phyloP scores from a whole-genome alignment of 1,140 invertebrate genomes.

The Spodoptera frugiperda region DNA sequence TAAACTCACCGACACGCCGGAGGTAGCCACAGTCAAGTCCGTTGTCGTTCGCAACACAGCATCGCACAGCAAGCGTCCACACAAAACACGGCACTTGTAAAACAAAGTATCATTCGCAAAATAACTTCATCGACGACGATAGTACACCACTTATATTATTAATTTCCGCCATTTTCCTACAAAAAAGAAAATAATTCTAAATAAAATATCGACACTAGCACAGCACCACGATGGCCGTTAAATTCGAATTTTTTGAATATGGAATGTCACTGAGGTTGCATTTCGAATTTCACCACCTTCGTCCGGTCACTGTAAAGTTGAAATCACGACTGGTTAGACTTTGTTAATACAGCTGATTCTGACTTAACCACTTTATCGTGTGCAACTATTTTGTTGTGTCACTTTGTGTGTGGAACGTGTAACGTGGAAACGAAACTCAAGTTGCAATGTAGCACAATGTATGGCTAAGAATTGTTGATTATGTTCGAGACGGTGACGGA shows the following conservation, averaged over 20 bases:
- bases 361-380: constrained; percentile 68
- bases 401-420: constrained; percentile 60
- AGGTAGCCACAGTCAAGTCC: constrained; percentile 58
- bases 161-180: constrained; percentile 85
- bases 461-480: constrained; percentile 18
- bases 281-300: constrained; percentile 82
- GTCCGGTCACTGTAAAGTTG: constrained; percentile 85
- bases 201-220: constrained; percentile 77
- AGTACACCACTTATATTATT: constrained; percentile 86
- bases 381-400: constrained; percentile 70
- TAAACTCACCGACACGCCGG: constrained; percentile 65
- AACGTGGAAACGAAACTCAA: constrained; percentile 51
- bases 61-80: constrained; percentile 79
- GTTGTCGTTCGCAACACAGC: constrained; percentile 65
- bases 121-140: constrained; percentile 83
- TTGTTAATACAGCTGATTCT: constrained; percentile 61
- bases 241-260: constrained; percentile 47
- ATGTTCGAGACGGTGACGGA: neutral
- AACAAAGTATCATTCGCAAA: constrained; percentile 85
- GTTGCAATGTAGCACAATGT: constrained; percentile 59
- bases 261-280: constrained; percentile 71
- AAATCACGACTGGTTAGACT: constrained; percentile 83
- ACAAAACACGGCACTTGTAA: constrained; percentile 81
- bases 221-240: constrained; percentile 67
- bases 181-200: constrained; percentile 82